Evolutionary conservation across 2,797 vertebrate species (phyloP).

Genomic region (Protonibea diacanthus): DNA sequence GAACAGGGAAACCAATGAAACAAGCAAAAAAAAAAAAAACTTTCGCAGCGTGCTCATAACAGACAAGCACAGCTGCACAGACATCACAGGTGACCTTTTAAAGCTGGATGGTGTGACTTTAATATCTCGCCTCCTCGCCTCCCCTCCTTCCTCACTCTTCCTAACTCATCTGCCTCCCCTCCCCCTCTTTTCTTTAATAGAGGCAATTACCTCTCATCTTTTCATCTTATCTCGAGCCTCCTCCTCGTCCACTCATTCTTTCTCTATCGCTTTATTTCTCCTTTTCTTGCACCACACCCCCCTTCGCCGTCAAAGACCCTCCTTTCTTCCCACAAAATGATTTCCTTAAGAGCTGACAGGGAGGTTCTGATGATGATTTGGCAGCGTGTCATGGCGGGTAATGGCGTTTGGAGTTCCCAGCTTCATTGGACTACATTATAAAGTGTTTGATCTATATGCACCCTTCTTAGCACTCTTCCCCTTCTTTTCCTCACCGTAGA

Average conservation of each 20-base stretch:
- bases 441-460: conserved; percentile 80
- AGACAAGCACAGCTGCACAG: conserved; percentile 35
- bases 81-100: conserved; percentile 77
- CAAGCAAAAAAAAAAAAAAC: conserved; percentile 6
- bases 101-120: conserved; percentile 62
- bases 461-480: conserved; percentile 65
- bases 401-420: conserved; percentile 76
- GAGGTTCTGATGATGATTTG: conserved; percentile 79
- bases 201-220: conserved; percentile 81
- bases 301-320: conserved; percentile 64
- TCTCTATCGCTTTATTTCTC: conserved; percentile 52
- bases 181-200: conserved; percentile 66
- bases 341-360: conserved; percentile 79
- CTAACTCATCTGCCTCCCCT: neutral
- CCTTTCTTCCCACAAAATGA: conserved; percentile 46
- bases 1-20: conserved; percentile 14
- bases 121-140: conserved; percentile 40
- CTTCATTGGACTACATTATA: conserved; percentile 80
- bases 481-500: conserved; percentile 54
- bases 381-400: conserved; percentile 79
- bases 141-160: too few relatives aligned
- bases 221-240: conserved; percentile 67
- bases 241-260: conserved; percentile 51
- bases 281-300: conserved; percentile 51
- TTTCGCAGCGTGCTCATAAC: conserved; percentile 30